Conservation (phyloP, 1,140 invertebrate genomes). For the Akabosia matsudoensis region DNA sequence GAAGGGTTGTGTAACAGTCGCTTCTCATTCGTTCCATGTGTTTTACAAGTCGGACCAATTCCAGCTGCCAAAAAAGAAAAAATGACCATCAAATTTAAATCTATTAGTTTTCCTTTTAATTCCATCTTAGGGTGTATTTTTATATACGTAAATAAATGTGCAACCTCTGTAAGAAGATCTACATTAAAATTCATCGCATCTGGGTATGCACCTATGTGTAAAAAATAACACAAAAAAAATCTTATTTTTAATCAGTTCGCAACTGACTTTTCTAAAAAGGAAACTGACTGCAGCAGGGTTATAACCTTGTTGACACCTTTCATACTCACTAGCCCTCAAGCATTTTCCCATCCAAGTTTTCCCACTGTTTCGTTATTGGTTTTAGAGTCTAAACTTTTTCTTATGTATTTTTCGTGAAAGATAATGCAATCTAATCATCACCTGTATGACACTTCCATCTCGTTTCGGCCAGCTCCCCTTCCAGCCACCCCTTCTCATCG, state of each 20-base stretch:
- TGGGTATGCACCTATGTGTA: conserved; percentile 46
- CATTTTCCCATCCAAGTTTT: no score
- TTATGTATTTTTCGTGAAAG: neutral
- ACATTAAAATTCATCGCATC: conserved; percentile 48
- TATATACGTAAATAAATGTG: neutral
- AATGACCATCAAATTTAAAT: neutral
- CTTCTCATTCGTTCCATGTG: conserved; percentile 54
- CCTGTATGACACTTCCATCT: conserved; percentile 43
- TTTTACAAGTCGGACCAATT: conserved; percentile 50
- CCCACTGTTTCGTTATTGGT: no score
- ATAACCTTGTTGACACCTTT: no score
- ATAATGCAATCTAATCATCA: conserved; percentile 15
- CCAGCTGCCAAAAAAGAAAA: conserved; percentile 41
- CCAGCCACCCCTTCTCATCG: conserved; percentile 47
- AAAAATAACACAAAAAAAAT: no score
- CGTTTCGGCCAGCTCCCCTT: conserved; percentile 44
- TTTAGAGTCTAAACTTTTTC: neutral
- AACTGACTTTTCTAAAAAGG: no score
- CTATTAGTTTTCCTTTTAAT: neutral
- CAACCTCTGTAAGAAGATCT: conserved; percentile 46
- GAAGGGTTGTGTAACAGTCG: conserved; percentile 52
- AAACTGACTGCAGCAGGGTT: no score
- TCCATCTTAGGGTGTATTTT: neutral
- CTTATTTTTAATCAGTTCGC: no score
- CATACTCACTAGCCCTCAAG: no score